These are phyloP conservation scores for Perca fluviatilis DNA, from an alignment of 2,113 vertebrate genomes.

Conservation along the genomic window DNA sequence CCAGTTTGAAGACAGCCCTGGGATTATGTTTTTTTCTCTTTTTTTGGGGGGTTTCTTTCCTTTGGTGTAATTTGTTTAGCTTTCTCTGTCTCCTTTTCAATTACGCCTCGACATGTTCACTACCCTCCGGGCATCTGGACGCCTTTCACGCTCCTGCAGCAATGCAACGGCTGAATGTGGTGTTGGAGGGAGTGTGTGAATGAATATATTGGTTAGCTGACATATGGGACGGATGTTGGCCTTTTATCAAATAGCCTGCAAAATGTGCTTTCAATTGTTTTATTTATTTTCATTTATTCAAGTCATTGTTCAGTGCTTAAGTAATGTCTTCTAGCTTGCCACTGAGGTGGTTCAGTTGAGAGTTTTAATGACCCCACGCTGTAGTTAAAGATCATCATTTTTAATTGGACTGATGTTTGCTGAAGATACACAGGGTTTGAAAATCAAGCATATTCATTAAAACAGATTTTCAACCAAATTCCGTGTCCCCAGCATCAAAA, in stretches of 20 bases:
- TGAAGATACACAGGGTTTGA: neutral
- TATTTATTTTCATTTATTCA: neutral
- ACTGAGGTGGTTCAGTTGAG: no score
- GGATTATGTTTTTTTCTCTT: constrained; percentile 50
- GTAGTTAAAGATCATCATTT: neutral
- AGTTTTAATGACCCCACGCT: neutral
- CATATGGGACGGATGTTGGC: constrained; percentile 3
- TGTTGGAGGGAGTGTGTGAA: neutral
- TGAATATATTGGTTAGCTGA: neutral
- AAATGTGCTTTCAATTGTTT: neutral
- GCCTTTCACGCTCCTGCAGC: constrained; percentile 54
- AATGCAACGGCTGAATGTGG: constrained; percentile 32
- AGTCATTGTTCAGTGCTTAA: neutral
- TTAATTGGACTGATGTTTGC: neutral
- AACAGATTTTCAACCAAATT: neutral
- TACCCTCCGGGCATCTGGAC: constrained; percentile 57
- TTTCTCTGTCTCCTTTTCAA: constrained; percentile 72
- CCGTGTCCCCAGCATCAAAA: neutral
- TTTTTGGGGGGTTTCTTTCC: constrained; percentile 41
- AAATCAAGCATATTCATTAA: neutral
- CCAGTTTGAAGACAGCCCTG: constrained; percentile 45
- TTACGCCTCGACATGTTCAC: constrained; percentile 61
- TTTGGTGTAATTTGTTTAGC: constrained; percentile 76
- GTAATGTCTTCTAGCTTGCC: neutral
- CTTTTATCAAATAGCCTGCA: neutral